Conservation (phyloP, 92 coral and sea anemone genomes). For the Phenganax subtilis region DNA sequence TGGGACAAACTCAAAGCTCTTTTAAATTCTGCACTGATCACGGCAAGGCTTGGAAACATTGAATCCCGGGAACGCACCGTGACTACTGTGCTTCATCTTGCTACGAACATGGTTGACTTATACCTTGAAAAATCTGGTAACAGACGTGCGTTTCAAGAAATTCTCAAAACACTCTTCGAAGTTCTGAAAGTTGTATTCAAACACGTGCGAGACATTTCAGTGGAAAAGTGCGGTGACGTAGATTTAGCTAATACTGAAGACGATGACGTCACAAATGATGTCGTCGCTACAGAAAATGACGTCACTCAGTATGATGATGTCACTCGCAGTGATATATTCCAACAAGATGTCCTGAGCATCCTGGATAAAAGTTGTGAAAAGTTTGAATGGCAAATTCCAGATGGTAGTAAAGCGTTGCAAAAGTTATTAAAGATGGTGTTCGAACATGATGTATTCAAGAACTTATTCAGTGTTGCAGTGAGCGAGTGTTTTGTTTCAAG, state of each 20-base stretch:
- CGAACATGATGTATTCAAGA: not conserved
- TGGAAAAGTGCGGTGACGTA: not conserved
- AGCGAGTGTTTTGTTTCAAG: not conserved
- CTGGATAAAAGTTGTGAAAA: not conserved
- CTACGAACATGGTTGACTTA: not conserved
- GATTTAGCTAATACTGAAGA: not conserved
- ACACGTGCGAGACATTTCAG: not conserved
- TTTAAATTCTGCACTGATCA: not conserved
- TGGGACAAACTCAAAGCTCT: constrained; percentile 1
- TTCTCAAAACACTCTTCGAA: not conserved
- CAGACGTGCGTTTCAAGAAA: not conserved
- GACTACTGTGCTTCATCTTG: not conserved
- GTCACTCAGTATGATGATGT: not conserved
- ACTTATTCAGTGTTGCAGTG: not conserved
- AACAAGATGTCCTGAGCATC: not conserved
- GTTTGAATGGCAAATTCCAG: not conserved
- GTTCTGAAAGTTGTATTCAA: constrained; percentile 5
- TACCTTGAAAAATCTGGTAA: constrained; percentile 1
- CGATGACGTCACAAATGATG: not conserved
- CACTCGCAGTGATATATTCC: not conserved
- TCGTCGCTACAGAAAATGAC: not conserved
- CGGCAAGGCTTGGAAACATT: not conserved
- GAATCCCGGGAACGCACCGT: constrained; percentile 34
- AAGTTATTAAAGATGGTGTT: constrained; percentile 10
- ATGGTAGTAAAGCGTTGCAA: not conserved